Percentiles rank a stretch among this genome's conserved stretches.
Evolutionary conservation across 1,140 invertebrate genomes (phyloP).

Genomic region (Eueides isabella): DNA sequence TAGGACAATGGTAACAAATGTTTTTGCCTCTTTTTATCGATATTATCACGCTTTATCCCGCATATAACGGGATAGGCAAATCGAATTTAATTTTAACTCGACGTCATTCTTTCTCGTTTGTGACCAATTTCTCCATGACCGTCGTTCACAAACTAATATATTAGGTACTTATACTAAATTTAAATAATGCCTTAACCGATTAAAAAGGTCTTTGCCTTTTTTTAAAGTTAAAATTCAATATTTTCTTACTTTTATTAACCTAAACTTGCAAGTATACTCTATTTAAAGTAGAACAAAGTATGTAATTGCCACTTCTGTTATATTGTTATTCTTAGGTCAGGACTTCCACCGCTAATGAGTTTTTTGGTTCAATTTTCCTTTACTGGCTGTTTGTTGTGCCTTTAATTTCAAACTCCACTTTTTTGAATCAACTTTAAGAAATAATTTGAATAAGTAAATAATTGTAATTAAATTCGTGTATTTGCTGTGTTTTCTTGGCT

Average conservation of each 20-base stretch:
- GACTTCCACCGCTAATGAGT: conserved; percentile 46
- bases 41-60: too few relatives aligned
- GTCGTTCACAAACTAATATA: too few relatives aligned
- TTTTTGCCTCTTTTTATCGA: too few relatives aligned
- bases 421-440: conserved; percentile 16
- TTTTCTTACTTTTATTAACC: not conserved
- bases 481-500: not conserved
- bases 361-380: conserved; percentile 54
- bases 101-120: too few relatives aligned
- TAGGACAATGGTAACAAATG: too few relatives aligned
- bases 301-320: not conserved
- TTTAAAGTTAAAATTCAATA: not conserved
- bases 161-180: too few relatives aligned
- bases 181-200: too few relatives aligned
- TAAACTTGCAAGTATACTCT: not conserved
- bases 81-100: too few relatives aligned
- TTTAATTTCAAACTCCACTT: conserved; percentile 12
- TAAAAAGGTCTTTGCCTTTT: too few relatives aligned
- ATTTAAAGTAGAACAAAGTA: not conserved
- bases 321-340: conserved; percentile 38
- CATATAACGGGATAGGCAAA: too few relatives aligned
- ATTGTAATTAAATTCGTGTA: conserved; percentile 20
- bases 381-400: conserved; percentile 41
- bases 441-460: conserved; percentile 35
- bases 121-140: too few relatives aligned